phyloP scores from a whole-genome alignment of 2,113 vertebrate species.

The Macaca nemestrina region DNA sequence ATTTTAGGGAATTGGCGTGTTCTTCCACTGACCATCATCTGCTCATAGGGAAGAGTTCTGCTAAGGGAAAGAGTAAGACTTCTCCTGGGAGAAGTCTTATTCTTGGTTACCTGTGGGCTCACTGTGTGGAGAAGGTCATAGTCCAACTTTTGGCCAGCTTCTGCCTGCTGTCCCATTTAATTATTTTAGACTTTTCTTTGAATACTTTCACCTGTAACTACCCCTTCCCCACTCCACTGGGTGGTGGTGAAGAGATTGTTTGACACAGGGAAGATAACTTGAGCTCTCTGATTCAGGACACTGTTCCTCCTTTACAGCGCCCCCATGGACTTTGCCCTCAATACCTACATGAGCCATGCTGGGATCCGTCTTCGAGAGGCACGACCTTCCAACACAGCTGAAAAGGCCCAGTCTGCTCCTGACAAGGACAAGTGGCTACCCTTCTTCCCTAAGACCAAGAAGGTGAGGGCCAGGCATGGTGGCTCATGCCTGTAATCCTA shows the following conservation, averaged over 20 bases:
- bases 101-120: too few relatives aligned
- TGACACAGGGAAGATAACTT: neutral
- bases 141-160: neutral
- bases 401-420: conserved; percentile 82
- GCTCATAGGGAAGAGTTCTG: neutral
- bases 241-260: neutral
- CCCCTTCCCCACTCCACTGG: neutral
- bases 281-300: neutral
- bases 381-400: conserved; percentile 80
- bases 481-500: neutral
- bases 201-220: neutral
- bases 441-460: conserved; percentile 94
- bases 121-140: neutral
- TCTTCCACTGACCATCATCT: neutral
- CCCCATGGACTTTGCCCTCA: conserved; percentile 91
- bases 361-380: conserved; percentile 92
- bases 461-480: conserved; percentile 82
- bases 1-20: neutral
- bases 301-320: conserved; percentile 80
- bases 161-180: neutral
- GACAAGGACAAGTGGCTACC: conserved; percentile 96
- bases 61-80: neutral
- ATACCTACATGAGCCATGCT: conserved; percentile 90
- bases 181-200: neutral
- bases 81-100: neutral